phyloP scores from a whole-genome alignment of 2,888 invertebrate species.

The Tetropium fuscum region DNA sequence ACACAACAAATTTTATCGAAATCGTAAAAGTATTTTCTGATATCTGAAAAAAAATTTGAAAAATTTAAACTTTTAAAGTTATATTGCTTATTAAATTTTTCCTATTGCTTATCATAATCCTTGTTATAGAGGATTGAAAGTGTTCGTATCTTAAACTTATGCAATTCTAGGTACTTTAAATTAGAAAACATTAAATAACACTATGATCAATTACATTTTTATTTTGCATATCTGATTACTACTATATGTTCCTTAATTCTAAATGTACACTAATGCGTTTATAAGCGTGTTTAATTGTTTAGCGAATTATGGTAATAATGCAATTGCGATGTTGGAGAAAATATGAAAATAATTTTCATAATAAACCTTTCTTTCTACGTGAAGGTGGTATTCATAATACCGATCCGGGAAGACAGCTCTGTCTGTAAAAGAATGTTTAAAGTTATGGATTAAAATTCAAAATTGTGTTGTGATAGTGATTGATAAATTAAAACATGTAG shows the following conservation, averaged over 20 bases:
- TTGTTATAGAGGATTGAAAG: no score
- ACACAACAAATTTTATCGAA: no score
- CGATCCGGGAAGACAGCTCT: constrained; percentile 48
- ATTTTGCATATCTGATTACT: constrained; percentile 19
- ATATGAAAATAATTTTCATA: constrained; percentile 21
- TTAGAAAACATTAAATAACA: no score
- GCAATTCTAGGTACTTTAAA: no score
- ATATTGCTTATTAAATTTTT: no score
- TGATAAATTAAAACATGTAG: neutral
- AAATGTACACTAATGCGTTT: constrained; percentile 18
- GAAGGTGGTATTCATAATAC: constrained; percentile 48
- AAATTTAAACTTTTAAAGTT: no score
- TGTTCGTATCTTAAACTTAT: no score
- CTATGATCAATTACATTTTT: constrained; percentile 2
- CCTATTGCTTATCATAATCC: no score
- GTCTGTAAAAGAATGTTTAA: constrained; percentile 49
- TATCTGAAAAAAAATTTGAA: no score
- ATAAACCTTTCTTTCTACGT: constrained; percentile 30
- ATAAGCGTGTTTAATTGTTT: constrained; percentile 31
- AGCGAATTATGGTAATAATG: constrained; percentile 19
- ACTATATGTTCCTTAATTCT: constrained; percentile 12
- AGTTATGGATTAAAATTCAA: constrained; percentile 9
- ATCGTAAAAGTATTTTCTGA: no score
- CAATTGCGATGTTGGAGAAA: constrained; percentile 23
- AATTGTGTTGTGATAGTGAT: neutral